A percentile compares a stretch with the other conserved stretches of the same genome.
Evolutionary conservation across 2,797 vertebrate genomes (phyloP).

Genomic region (Babyrousa celebensis): DNA sequence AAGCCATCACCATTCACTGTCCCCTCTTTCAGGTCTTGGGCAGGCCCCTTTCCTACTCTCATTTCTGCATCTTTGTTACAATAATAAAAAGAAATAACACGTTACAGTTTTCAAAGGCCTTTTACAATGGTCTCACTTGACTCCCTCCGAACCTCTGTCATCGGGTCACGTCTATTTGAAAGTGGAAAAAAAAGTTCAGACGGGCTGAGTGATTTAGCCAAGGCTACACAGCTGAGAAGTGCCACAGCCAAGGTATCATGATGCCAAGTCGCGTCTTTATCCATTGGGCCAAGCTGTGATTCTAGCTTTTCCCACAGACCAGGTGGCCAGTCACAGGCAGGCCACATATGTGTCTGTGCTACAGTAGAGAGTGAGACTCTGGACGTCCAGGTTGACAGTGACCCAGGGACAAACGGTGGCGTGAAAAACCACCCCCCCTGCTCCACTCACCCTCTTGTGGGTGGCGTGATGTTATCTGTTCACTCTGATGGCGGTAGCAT

Average conservation of each 20-base stretch:
- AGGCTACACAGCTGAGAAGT: constrained; percentile 41
- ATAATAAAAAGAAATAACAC: constrained; percentile 4
- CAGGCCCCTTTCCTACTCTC: neutral
- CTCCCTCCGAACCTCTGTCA: neutral
- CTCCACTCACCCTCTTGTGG: neutral
- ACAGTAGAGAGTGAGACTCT: neutral
- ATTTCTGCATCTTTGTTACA: neutral
- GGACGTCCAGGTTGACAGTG: neutral
- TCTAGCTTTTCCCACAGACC: neutral
- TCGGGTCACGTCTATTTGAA: constrained; percentile 29
- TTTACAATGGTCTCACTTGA: constrained; percentile 55
- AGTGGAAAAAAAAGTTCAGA: constrained; percentile 48
- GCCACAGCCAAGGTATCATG: neutral
- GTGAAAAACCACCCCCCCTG: neutral
- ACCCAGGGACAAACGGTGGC: neutral
- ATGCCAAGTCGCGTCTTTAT: constrained; percentile 11
- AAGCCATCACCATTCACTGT: neutral
- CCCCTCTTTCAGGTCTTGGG: constrained; percentile 1
- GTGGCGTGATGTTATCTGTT: constrained; percentile 21
- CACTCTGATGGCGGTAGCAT: neutral
- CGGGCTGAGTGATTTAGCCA: constrained; percentile 18
- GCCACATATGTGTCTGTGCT: neutral
- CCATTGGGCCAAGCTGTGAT: neutral
- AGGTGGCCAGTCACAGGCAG: neutral
- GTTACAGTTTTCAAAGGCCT: constrained; percentile 38